Conservation (phyloP, 2,113 vertebrate genomes). For the Cyanoderma ruficeps region DNA sequence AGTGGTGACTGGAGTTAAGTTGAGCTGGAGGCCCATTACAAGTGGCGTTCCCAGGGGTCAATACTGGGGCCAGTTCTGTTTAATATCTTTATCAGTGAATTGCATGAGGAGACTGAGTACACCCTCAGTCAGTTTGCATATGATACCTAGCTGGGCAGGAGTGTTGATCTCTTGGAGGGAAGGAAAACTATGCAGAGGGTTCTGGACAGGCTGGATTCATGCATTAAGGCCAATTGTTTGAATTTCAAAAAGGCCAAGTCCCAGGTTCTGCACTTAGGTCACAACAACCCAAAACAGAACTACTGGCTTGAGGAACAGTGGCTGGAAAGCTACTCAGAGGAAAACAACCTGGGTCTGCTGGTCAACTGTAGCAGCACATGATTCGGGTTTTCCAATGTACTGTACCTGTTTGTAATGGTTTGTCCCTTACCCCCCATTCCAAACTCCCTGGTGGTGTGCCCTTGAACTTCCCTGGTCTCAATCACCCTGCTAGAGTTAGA, state of each 20-base stretch:
- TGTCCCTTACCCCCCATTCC: too few species aligned
- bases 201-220: neutral
- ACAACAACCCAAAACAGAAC: neutral
- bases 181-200: neutral
- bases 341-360: neutral
- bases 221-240: too few species aligned
- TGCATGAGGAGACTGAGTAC: too few species aligned
- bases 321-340: accelerated
- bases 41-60: neutral
- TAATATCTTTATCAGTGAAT: neutral
- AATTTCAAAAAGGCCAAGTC: neutral
- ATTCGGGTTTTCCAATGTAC: too few species aligned
- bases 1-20: neutral
- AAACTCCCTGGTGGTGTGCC: too few species aligned
- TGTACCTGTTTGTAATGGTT: too few species aligned
- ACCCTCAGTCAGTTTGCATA: neutral
- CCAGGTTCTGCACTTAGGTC: too few species aligned
- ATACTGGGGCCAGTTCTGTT: neutral
- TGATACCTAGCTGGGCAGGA: neutral
- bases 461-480: too few species aligned
- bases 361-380: too few species aligned
- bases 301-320: neutral
- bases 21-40: neutral
- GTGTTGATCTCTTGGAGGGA: neutral
- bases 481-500: too few species aligned